Evolutionary conservation across 2,888 invertebrate genomes (phyloP).

Genomic region (Camptogramma bilineatum): DNA sequence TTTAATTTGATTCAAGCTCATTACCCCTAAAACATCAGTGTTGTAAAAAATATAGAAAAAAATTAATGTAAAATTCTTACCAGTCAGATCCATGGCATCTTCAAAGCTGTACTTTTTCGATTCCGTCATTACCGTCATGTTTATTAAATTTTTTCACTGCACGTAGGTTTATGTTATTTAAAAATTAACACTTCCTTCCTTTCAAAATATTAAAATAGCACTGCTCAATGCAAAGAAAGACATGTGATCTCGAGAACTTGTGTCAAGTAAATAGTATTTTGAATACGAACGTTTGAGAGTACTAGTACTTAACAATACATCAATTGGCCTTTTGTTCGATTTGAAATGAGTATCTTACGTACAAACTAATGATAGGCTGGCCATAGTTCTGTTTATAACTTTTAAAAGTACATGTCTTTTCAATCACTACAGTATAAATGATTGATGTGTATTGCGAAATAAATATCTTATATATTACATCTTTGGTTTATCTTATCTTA

Average conservation of each 20-base stretch:
- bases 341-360: neutral
- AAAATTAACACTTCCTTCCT: neutral
- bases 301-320: neutral
- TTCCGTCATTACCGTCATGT: slow-evolving; percentile 22
- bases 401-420: too few relatives aligned
- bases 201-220: neutral
- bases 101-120: slow-evolving; percentile 46
- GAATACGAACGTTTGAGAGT: neutral
- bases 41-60: neutral
- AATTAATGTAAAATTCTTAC: slow-evolving; percentile 36
- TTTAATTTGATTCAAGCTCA: too few relatives aligned
- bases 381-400: neutral
- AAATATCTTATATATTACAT: neutral
- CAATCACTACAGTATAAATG: too few relatives aligned
- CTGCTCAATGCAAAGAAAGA: neutral
- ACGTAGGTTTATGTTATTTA: too few relatives aligned
- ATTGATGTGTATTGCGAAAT: too few relatives aligned
- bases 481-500: neutral
- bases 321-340: slow-evolving; percentile 8
- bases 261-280: neutral
- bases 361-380: neutral
- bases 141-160: neutral
- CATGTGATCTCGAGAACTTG: neutral
- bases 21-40: too few relatives aligned
- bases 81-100: slow-evolving; percentile 47